phyloP scores from a whole-genome alignment of 2,797 vertebrate genomes.

The Buphagus erythrorhynchus region DNA sequence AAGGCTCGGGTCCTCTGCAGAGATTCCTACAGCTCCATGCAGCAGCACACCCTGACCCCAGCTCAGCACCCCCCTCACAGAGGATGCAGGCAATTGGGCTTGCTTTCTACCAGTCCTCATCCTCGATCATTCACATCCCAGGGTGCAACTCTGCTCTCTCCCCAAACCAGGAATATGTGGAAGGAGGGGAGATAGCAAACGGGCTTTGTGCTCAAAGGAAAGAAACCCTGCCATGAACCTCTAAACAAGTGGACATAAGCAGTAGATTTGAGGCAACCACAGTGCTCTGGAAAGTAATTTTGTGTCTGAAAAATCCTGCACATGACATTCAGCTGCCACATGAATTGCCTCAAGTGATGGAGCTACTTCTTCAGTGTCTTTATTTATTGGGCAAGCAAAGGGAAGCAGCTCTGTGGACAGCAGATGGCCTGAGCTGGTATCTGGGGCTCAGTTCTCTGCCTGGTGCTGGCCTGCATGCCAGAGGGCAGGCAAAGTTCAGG shows the following conservation, averaged over 20 bases:
- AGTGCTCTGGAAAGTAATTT: background rate
- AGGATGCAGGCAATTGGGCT: background rate
- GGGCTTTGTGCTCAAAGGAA: background rate
- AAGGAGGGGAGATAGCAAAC: background rate
- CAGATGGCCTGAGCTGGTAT: background rate
- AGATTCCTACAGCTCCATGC: background rate
- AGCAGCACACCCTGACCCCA: background rate
- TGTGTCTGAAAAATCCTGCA: background rate
- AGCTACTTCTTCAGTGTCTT: background rate
- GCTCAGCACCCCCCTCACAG: background rate
- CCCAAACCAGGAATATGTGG: rapidly evolving
- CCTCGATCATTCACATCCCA: background rate
- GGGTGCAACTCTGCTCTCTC: background rate
- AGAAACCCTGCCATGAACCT: rapidly evolving
- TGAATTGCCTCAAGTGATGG: background rate
- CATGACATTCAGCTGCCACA: rapidly evolving
- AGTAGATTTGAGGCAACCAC: background rate
- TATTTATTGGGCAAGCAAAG: background rate
- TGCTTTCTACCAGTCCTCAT: background rate
- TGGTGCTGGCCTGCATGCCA: background rate
- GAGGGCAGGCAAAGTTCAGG: background rate
- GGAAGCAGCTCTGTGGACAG: background rate
- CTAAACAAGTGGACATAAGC: background rate
- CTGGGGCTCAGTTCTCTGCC: background rate
- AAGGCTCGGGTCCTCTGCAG: background rate